Base-by-base conservation (phyloP, 2,888 invertebrate species). In the Girardia tigrina region DNA sequence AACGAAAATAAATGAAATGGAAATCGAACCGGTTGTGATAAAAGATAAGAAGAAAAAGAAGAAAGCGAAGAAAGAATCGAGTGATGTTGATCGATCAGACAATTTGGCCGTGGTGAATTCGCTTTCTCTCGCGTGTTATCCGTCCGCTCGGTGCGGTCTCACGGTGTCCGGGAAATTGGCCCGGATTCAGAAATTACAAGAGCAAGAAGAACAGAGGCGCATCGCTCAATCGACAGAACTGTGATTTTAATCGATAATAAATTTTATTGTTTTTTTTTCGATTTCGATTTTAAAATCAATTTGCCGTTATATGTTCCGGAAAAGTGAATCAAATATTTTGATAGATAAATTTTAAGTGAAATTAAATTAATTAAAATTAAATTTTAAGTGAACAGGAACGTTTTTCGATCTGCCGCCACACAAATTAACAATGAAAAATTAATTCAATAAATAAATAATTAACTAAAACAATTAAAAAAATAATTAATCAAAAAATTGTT, bases 111-210 rank as follows among this genome's bases (percentile, higher is more conserved):
- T 56, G 8, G 20, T 2, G 4, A 23, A 56, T 56, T 56, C 56
- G 4, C 6, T 23, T 6, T n/a, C 4, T 20, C n/a, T 56, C 16
- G 69, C 74, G 14, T 74, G 74, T 23, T 69, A 74, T 23, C 70
- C 56, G 14, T 8, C 74, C 6, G 74, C 74, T 26, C 42, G 74
- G 4, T 74, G 12, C 69, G 74, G 74, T 16, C 26, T 74, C 56
- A 42, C 23, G 14, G n/a, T 26, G 56, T 14, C 56, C 2, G 74
- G 74, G 2, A 74, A 74, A 74, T 56, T 74, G 23, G 27, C 74
- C 8, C 2, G 74, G 69, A 74, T 56, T n/a, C 26, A 42, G 29
- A 42, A 74, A 6, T 28, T 74, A 2, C 27, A 56, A 14, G 27
- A 72, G 20, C 8, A 56, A 56, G 56, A 56, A 23, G 4, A 12